Evolutionary conservation across 2,113 vertebrate species (phyloP).

Genomic region (Amphiprion percula): DNA sequence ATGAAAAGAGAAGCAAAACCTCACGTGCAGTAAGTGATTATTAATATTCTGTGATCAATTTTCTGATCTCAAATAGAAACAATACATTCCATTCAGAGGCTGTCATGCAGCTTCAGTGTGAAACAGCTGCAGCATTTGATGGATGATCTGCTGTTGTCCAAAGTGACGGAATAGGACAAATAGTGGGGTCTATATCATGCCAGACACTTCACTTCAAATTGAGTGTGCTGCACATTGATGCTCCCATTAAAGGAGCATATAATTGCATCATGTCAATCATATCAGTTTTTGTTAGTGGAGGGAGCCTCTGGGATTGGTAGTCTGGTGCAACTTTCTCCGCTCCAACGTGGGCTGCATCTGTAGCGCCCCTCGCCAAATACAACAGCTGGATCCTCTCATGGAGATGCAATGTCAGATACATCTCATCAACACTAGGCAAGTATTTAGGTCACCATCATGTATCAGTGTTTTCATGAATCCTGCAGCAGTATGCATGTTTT

Average conservation of each 20-base stretch:
- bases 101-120: conserved; percentile 37
- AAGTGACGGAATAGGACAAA: conserved; percentile 46
- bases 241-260: conserved; percentile 35
- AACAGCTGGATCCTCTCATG: conserved; percentile 58
- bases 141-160: conserved; percentile 34
- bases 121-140: conserved; percentile 63
- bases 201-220: conserved; percentile 32
- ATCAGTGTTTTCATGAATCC: conserved; percentile 3
- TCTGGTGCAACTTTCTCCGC: conserved; percentile 26
- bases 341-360: conserved; percentile 64
- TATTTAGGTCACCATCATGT: conserved; percentile 6
- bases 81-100: conserved; percentile 41
- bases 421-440: conserved; percentile 35
- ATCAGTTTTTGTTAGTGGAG: conserved; percentile 27
- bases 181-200: conserved; percentile 2
- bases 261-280: conserved; percentile 41
- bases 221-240: conserved; percentile 8
- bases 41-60: conserved; percentile 40
- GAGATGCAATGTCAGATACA: conserved; percentile 42
- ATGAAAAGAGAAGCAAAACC: not conserved
- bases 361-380: conserved; percentile 52
- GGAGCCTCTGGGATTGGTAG: conserved; percentile 44
- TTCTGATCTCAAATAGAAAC: conserved; percentile 29
- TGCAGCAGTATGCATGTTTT: not conserved
- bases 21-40: conserved; percentile 15